A percentile compares a stretch with the other conserved stretches of the same genome.
Conservation (phyloP, 2,797 vertebrate species). For the Chrysocyon brachyurus region DNA sequence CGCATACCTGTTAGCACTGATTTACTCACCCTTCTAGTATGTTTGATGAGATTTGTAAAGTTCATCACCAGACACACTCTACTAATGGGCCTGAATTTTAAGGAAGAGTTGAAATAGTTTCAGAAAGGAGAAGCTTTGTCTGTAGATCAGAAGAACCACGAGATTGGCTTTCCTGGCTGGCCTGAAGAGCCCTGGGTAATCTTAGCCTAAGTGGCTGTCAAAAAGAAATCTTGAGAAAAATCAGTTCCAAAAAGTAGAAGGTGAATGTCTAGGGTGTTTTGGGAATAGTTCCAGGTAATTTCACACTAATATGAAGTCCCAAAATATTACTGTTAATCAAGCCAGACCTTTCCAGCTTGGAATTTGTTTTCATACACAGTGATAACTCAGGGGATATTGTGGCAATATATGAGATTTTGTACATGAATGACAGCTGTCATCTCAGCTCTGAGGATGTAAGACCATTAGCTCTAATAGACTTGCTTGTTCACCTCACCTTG, state of each 20-base stretch:
- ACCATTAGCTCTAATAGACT: background rate
- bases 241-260: conserved; percentile 33
- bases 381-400: background rate
- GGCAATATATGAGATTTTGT: conserved; percentile 1
- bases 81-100: conserved; percentile 3
- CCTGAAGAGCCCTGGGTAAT: background rate
- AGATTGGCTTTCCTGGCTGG: background rate
- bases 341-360: background rate
- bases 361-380: conserved; percentile 57
- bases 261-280: conserved; percentile 11
- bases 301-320: conserved; percentile 48
- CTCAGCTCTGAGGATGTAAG: background rate
- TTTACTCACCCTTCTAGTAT: background rate
- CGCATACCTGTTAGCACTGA: background rate
- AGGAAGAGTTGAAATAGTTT: conserved; percentile 44
- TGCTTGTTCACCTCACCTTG: conserved; percentile 30
- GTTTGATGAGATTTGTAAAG: conserved; percentile 47
- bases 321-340: conserved; percentile 72
- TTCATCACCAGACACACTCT: background rate
- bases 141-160: conserved; percentile 32
- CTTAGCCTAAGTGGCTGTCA: conserved; percentile 5
- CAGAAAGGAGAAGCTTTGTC: background rate
- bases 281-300: conserved; percentile 60
- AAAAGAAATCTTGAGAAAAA: conserved; percentile 66
- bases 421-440: conserved; percentile 59